Conservation (phyloP, 2,888 invertebrate species). For the Tenthredo amoena region DNA sequence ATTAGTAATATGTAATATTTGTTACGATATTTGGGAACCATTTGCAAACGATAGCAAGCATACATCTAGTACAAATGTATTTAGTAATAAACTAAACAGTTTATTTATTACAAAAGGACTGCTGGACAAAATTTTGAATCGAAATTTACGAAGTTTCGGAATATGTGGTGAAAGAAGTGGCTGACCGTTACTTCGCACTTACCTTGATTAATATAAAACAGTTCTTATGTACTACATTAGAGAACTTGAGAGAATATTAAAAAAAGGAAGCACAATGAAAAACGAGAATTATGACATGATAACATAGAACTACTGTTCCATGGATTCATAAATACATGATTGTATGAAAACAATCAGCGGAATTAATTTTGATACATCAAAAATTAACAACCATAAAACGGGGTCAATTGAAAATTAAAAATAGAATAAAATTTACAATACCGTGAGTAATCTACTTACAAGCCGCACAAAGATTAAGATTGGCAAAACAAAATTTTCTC, state of each 20-base stretch:
- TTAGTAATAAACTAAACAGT: background rate
- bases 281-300: background rate
- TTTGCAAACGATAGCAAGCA: background rate
- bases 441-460: constrained; percentile 44
- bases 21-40: background rate
- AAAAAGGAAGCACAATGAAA: background rate
- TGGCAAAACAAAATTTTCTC: background rate
- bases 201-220: background rate
- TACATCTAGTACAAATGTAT: background rate
- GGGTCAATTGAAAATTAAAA: background rate
- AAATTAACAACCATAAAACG: constrained; percentile 12
- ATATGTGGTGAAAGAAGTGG: constrained; percentile 65
- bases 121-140: background rate
- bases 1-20: background rate
- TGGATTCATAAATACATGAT: background rate
- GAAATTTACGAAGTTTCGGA: background rate
- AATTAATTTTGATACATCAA: background rate
- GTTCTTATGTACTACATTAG: background rate
- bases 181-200: background rate
- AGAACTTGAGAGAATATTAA: background rate
- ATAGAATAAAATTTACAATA: background rate
- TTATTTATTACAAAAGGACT: background rate
- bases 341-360: background rate
- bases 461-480: constrained; percentile 37
- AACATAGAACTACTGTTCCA: background rate